phyloP scores from a whole-genome alignment of 2,797 vertebrate genomes.

The Setipinna tenuifilis region DNA sequence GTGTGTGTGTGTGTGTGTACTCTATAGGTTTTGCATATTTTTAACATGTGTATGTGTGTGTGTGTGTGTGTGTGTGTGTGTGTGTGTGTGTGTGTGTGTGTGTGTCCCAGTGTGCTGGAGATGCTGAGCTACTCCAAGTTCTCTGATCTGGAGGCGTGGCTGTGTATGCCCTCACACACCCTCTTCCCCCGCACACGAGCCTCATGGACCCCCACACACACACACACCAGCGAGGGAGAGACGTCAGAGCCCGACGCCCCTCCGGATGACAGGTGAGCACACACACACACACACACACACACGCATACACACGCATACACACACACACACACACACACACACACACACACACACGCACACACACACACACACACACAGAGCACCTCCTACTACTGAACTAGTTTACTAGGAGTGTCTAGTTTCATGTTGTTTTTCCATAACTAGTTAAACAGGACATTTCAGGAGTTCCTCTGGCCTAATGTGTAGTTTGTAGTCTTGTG shows the following conservation, averaged over 20 bases:
- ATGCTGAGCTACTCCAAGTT: slow-evolving; percentile 82
- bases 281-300: slow-evolving; percentile 5
- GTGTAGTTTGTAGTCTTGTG: too few relatives aligned
- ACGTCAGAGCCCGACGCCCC: slow-evolving; percentile 18
- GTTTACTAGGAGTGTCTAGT: too few relatives aligned
- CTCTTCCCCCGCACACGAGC: slow-evolving; percentile 61
- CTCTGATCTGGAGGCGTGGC: slow-evolving; percentile 79
- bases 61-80: too few relatives aligned
- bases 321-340: slow-evolving; percentile 15
- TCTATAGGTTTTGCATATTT: too few relatives aligned
- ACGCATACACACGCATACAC: slow-evolving; percentile 3
- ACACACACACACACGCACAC: not conserved
- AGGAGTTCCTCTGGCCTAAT: too few relatives aligned
- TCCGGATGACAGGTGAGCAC: not conserved
- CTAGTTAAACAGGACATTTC: too few relatives aligned
- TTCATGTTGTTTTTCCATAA: too few relatives aligned
- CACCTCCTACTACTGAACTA: too few relatives aligned
- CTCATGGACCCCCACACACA: slow-evolving; percentile 39
- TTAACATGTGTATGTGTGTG: too few relatives aligned
- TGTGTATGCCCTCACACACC: slow-evolving; percentile 80
- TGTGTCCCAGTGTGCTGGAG: slow-evolving; percentile 74
- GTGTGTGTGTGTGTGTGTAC: not conserved
- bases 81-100: not conserved
- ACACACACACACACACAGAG: too few relatives aligned
- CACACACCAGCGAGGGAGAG: slow-evolving; percentile 47